phyloP scores from a whole-genome alignment of 2,888 invertebrate species.

The Chrysomela aeneicollis region DNA sequence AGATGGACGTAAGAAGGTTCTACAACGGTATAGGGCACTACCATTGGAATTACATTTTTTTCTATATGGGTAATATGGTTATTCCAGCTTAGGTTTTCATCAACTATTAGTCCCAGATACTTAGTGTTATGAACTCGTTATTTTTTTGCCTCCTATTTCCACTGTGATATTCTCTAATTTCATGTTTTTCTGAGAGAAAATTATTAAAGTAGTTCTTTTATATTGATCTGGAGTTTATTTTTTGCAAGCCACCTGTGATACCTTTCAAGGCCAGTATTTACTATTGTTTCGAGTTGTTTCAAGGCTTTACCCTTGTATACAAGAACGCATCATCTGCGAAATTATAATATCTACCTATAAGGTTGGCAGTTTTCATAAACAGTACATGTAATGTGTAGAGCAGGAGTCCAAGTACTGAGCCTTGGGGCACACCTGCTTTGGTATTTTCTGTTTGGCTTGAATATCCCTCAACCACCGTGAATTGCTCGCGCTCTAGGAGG shows the following conservation, averaged over 20 bases:
- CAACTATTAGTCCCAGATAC: not conserved
- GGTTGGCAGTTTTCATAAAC: not conserved
- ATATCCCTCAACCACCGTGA: too few relatives aligned
- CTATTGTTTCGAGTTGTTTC: slow-evolving; percentile 7
- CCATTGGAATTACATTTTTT: not conserved
- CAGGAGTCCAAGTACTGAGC: not conserved
- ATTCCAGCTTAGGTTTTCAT: not conserved
- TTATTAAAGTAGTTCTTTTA: not conserved
- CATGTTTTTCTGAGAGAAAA: slow-evolving; percentile 8
- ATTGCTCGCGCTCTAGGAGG: too few relatives aligned
- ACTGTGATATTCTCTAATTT: not conserved
- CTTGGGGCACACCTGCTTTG: too few relatives aligned
- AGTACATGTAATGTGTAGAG: not conserved
- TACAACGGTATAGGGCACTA: slow-evolving; percentile 8
- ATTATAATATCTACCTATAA: too few relatives aligned
- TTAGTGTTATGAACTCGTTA: not conserved
- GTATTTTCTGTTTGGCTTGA: too few relatives aligned
- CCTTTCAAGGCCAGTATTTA: not conserved
- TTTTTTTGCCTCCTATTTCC: not conserved
- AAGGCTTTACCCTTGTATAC: not conserved
- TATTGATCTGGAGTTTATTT: not conserved
- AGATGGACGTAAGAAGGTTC: slow-evolving; percentile 14
- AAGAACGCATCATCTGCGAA: not conserved
- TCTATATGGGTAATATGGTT: not conserved
- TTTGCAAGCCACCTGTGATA: not conserved